Evolutionary conservation across 2,888 invertebrate species (phyloP), one percentile per base, ranked within the genome.

Genomic region (Tipula lateralis): DNA sequence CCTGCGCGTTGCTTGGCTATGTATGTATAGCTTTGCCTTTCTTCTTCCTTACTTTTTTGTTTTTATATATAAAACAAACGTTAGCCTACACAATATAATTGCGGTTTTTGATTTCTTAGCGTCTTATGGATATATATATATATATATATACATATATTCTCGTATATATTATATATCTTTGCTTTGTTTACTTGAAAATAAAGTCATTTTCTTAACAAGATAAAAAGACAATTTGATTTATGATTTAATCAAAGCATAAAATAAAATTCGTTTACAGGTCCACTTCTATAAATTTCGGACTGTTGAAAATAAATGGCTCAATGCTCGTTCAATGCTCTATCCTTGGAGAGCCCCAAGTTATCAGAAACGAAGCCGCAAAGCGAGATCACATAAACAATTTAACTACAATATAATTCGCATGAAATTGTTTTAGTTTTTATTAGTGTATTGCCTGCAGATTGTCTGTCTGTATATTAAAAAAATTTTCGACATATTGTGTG

Each of bases 161-260:
- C n/a, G n/a, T n/a, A n/a, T n/a, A n/a, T n/a, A n/a, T n/a, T n/a
- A n/a, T n/a, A n/a, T n/a, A 24, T 66, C 66, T 66, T 66, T 66
- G 66, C 66, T 66, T 66, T 66, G 66, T 66, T 66, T 66, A 24
- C 66, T 66, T 66, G 66, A 66, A 66, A 66, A 66, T 66, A 66
- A 66, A 66, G 66, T 66, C 66, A 66, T 66, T 66, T 66, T 66
- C 66, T 66, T 66, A 66, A 66, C 66, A 66, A 66, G 66, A 66
- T 66, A 66, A 66, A 66, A 66, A 24, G 9, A 66, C 24, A 66
- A 66, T 66, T 66, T 19, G 66, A 66, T 66, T 66, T 66, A 66
- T 66, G 66, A 66, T 66, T 66, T 66, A 66, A 66, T 66, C 66
- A 66, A 66, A 66, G 12, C 66, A 66, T 2, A 66, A 66, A 66